These are phyloP conservation scores for Solea senegalensis DNA, from an alignment of 2,113 vertebrate genomes.

Conservation along the genomic window DNA sequence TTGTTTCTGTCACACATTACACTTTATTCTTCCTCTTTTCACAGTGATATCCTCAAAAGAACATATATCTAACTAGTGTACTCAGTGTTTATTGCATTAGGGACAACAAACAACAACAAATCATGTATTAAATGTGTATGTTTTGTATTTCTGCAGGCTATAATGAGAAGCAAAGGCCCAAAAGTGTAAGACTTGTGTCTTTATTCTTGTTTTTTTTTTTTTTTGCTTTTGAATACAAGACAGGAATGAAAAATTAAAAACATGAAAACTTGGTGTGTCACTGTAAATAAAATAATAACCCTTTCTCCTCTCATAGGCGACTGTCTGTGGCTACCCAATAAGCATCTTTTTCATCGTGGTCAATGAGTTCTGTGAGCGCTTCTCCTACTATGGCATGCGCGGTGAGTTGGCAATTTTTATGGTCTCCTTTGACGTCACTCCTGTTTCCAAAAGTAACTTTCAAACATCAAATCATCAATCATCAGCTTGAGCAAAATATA, in stretches of 20 bases:
- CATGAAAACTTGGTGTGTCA: too few relatives aligned
- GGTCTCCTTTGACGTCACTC: too few relatives aligned
- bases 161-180: constrained; percentile 38
- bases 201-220: too few relatives aligned
- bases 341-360: constrained; percentile 96
- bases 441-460: too few relatives aligned
- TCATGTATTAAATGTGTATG: not conserved
- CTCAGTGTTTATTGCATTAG: not conserved
- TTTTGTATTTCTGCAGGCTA: constrained; percentile 37
- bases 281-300: too few relatives aligned
- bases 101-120: not conserved
- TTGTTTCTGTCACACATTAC: not conserved
- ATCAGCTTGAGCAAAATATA: too few relatives aligned
- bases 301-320: constrained; percentile 29
- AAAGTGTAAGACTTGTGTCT: constrained; percentile 50
- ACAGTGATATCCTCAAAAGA: not conserved
- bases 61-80: not conserved
- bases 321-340: constrained; percentile 84
- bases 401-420: constrained; percentile 72
- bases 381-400: constrained; percentile 99
- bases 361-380: constrained; percentile 98
- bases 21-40: not conserved
- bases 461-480: too few relatives aligned
- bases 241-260: too few relatives aligned
- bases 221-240: too few relatives aligned